Evolutionary conservation across 1,140 invertebrate genomes (phyloP).

Genomic region (Brachionus paranguensis): DNA sequence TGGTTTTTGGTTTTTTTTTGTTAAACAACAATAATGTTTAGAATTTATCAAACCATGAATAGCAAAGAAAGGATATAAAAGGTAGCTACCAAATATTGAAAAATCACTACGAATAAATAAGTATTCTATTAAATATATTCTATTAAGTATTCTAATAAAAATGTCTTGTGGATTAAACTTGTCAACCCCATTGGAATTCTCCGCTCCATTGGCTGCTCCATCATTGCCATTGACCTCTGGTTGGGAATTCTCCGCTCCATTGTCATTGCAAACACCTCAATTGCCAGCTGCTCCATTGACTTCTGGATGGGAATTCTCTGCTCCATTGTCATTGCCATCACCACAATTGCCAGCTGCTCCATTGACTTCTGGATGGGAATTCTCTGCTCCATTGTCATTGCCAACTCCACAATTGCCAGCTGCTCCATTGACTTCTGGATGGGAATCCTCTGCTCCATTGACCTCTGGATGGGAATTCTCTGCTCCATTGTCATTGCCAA

Average conservation of each 20-base stretch:
- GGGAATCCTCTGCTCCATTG: too few species aligned
- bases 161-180: not conserved
- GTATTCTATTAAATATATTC: not conserved
- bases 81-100: not conserved
- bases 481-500: too few species aligned
- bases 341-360: not conserved
- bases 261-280: not conserved
- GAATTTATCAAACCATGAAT: not conserved
- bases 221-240: not conserved
- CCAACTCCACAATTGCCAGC: not conserved
- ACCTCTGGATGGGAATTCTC: too few species aligned
- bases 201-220: not conserved
- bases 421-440: too few species aligned
- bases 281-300: not conserved
- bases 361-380: not conserved
- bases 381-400: not conserved
- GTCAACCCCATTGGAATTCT: not conserved
- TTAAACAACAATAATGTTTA: not conserved
- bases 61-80: not conserved
- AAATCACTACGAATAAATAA: not conserved
- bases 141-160: too few species aligned
- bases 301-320: not conserved
- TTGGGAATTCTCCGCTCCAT: not conserved
- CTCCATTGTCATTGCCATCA: not conserved
- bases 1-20: too few species aligned